phyloP scores from a whole-genome alignment of 2,797 vertebrate species.

The Sebastes kiyomatsui region DNA sequence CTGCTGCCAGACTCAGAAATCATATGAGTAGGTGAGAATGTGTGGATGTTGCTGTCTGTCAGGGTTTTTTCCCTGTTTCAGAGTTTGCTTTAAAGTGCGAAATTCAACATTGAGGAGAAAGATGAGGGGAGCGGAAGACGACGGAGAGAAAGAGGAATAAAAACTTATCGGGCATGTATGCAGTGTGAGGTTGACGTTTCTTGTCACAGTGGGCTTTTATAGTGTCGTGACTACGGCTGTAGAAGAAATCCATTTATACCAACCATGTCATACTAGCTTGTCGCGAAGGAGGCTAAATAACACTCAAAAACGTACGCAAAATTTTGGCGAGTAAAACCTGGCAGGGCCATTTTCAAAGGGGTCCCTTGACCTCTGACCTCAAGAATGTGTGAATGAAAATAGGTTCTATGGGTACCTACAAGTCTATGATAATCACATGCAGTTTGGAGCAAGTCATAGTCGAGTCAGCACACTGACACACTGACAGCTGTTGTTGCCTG shows the following conservation, averaged over 20 bases:
- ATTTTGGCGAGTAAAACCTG: not conserved
- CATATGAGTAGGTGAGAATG: slow-evolving; percentile 47
- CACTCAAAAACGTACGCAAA: not conserved
- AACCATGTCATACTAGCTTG: not conserved
- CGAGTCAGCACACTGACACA: too few relatives aligned
- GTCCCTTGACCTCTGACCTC: too few relatives aligned
- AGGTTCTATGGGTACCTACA: too few relatives aligned
- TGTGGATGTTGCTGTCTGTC: slow-evolving; percentile 45
- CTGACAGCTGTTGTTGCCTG: too few relatives aligned
- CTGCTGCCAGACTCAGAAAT: slow-evolving; percentile 59
- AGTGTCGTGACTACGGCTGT: not conserved
- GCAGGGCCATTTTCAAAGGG: too few relatives aligned
- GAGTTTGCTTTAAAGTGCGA: slow-evolving; percentile 46
- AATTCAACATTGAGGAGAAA: slow-evolving; percentile 53
- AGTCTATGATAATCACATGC: too few relatives aligned
- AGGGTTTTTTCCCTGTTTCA: slow-evolving; percentile 2
- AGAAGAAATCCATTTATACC: not conserved
- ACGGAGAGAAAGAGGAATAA: not conserved
- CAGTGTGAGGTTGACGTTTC: not conserved
- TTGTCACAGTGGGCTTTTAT: not conserved
- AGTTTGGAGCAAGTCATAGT: too few relatives aligned
- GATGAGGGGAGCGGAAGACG: not conserved
- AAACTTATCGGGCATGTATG: not conserved
- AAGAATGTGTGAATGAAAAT: too few relatives aligned
- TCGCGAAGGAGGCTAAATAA: not conserved